Conservation (phyloP, 1,140 invertebrate genomes). For the Drosophila neocordata region DNA sequence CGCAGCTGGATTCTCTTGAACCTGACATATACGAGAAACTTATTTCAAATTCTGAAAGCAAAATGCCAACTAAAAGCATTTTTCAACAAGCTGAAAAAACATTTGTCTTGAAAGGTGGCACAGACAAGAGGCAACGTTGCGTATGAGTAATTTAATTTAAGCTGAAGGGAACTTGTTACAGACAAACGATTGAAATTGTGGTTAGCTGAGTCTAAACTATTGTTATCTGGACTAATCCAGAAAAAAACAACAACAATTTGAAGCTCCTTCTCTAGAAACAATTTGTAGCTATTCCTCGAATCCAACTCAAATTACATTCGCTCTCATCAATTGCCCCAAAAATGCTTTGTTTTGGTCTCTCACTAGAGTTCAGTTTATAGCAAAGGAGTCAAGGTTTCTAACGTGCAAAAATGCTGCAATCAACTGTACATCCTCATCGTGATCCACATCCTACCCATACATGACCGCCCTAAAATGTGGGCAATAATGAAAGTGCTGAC, state of each 20-base stretch:
- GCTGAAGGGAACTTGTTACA: background rate
- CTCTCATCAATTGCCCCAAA: slow-evolving; percentile 12
- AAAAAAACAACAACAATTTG: background rate
- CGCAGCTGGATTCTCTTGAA: background rate
- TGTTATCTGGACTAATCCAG: background rate
- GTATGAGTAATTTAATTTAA: slow-evolving; percentile 25
- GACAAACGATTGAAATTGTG: background rate
- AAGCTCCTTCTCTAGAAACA: background rate
- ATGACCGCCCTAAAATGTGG: slow-evolving; percentile 41
- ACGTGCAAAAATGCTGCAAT: slow-evolving; percentile 37
- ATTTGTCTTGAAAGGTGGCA: background rate
- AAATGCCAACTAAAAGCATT: slow-evolving; percentile 14
- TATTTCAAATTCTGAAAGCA: slow-evolving; percentile 21
- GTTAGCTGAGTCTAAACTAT: background rate
- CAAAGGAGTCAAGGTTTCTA: background rate
- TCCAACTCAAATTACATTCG: slow-evolving; percentile 6
- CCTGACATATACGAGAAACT: background rate
- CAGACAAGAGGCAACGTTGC: background rate
- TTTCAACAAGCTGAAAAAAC: slow-evolving; percentile 12
- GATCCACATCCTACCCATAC: background rate
- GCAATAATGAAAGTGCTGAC: slow-evolving; percentile 69
- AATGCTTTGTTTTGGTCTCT: slow-evolving; percentile 29
- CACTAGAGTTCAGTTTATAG: background rate
- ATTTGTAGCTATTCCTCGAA: slow-evolving; percentile 8
- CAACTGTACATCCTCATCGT: slow-evolving; percentile 18